phyloP scores from a whole-genome alignment of 2,797 vertebrate species.

The Adelosebastes latens region DNA sequence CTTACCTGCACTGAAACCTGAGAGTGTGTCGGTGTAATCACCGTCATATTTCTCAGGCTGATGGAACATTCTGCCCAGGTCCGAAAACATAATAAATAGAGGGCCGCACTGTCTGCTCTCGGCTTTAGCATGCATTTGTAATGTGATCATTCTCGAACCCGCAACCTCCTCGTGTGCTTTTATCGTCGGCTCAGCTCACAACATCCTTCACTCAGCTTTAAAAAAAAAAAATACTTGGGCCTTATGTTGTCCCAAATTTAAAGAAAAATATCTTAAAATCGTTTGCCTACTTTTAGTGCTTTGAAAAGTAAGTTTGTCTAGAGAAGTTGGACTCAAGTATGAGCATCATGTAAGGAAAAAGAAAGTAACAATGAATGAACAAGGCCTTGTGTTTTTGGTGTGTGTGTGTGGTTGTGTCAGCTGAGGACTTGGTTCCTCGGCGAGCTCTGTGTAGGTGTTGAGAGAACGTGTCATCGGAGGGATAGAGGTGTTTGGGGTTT shows the following conservation, averaged over 20 bases:
- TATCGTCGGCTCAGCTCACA: slow-evolving; percentile 34
- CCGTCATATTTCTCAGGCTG: slow-evolving; percentile 71
- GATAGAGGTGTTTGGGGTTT: slow-evolving; percentile 59
- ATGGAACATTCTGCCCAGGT: slow-evolving; percentile 71
- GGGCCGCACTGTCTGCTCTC: slow-evolving; percentile 69
- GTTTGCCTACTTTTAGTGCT: background rate
- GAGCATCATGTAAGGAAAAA: background rate
- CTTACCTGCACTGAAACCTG: slow-evolving; percentile 52
- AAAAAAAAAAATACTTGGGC: background rate
- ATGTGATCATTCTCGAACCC: slow-evolving; percentile 70
- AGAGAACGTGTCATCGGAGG: slow-evolving; percentile 79
- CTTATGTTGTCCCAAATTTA: background rate
- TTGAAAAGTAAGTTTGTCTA: background rate
- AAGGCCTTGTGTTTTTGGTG: background rate
- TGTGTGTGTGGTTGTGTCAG: slow-evolving; percentile 40
- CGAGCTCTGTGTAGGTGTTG: slow-evolving; percentile 77
- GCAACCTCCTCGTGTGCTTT: slow-evolving; percentile 48
- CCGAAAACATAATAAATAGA: slow-evolving; percentile 72
- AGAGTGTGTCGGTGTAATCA: slow-evolving; percentile 62
- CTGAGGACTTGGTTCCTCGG: slow-evolving; percentile 71
- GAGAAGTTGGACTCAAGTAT: background rate
- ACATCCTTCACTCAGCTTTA: slow-evolving; percentile 8
- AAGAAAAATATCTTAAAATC: background rate
- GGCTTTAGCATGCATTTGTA: slow-evolving; percentile 69
- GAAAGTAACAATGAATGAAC: background rate